Evolutionary conservation across 2,888 invertebrate species (phyloP), one percentile per base, ranked within the genome.

Genomic region (Erebia ligea): DNA sequence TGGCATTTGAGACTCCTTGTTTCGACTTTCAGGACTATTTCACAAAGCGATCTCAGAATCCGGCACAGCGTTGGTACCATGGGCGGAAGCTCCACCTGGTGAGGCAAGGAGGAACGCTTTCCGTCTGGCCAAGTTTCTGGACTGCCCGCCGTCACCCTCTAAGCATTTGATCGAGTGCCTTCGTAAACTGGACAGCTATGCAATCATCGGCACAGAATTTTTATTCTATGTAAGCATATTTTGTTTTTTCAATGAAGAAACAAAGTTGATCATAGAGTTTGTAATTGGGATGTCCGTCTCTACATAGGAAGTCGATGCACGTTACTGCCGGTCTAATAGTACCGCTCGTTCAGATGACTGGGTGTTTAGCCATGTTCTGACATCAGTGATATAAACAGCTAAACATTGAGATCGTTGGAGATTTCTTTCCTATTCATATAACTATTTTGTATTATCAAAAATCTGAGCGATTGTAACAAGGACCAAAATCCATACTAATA

Each of bases 11-110:
- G 34, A 54, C n/a, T 25, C 11, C 21, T 5, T 48, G 15, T 25
- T 42, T 50, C 34, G 11, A 0, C 40, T 85, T 87, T 67, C 80
- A 96, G 96, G 95, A 71, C 82, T 96, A 13, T 96, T 97, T 76
- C 95, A 96, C 76, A 95, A 95, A 71, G 96, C 94, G 1, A 97
- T 97, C 72, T 95, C 96, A 0, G 95, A 97, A 81, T 97, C 97
- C 65, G 97, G 97, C 0, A 96, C 95, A 1, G 95, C 95, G 0
- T 87, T 96, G 52, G 95, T 95, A 75, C 94, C 95, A 0, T 96
- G 96, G 96, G 95, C 95, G 0, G 94, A 94, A 74, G 93, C 96
- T 0, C 92, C 95, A 0, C 94, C 95, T 3, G 95, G 95, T 9
- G 93, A 95, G 70, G 94, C 95, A 0, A 86, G 93, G 8, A 85